Evolutionary conservation across 2,888 invertebrate species (phyloP).

Genomic region (Trachelus troglodyta): DNA sequence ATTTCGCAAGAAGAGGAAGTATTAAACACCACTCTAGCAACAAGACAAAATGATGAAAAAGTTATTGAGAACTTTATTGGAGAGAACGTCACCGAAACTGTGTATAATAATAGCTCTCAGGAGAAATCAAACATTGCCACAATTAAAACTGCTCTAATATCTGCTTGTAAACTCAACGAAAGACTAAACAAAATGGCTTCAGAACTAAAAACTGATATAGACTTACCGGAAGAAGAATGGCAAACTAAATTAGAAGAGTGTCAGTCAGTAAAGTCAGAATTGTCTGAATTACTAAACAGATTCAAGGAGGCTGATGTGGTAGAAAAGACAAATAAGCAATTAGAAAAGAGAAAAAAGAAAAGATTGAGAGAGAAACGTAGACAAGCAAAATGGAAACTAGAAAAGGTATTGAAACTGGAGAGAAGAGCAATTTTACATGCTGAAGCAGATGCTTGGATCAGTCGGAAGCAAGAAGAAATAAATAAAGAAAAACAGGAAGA

Average conservation of each 20-base stretch:
- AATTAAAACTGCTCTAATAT: slow-evolving; percentile 57
- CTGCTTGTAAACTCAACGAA: slow-evolving; percentile 56
- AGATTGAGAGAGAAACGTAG: slow-evolving; percentile 68
- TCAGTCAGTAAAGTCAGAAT: slow-evolving; percentile 67
- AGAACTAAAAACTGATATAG: slow-evolving; percentile 66
- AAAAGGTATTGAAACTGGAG: slow-evolving; percentile 64
- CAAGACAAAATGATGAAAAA: slow-evolving; percentile 40
- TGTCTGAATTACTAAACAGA: slow-evolving; percentile 66
- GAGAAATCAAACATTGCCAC: slow-evolving; percentile 56
- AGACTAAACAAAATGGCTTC: slow-evolving; percentile 64
- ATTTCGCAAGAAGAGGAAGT: not conserved
- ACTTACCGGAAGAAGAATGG: slow-evolving; percentile 71
- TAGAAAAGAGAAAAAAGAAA: slow-evolving; percentile 63
- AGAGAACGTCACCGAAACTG: slow-evolving; percentile 7
- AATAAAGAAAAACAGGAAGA: slow-evolving; percentile 75
- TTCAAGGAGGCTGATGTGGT: slow-evolving; percentile 61
- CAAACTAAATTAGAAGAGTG: slow-evolving; percentile 67
- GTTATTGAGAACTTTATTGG: slow-evolving; percentile 45
- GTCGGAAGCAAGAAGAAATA: slow-evolving; percentile 74
- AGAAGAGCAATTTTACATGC: slow-evolving; percentile 69
- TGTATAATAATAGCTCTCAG: not conserved
- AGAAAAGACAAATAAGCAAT: slow-evolving; percentile 32
- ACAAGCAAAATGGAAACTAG: slow-evolving; percentile 58
- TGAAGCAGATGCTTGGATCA: slow-evolving; percentile 76
- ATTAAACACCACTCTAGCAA: slow-evolving; percentile 22